Base-by-base conservation (phyloP, 2,113 vertebrate species). In the Myodes glareolus region DNA sequence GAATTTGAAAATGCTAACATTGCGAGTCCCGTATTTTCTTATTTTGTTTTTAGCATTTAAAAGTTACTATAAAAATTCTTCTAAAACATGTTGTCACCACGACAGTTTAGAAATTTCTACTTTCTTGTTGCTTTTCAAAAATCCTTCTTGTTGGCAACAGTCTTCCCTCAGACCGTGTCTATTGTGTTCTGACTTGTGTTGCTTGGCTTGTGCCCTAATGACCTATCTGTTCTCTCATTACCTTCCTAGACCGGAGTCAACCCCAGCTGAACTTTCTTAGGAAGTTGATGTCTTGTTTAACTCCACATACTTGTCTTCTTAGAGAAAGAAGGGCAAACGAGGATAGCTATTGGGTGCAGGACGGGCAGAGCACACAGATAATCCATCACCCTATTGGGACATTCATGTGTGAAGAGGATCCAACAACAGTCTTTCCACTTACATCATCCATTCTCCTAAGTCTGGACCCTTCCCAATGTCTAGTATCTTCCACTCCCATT, bases 201-300 rank as follows among this genome's bases (percentile, higher is more conserved):
- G 58, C 93, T 97, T 98, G 90, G 96, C 82, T 92, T 58, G 16
- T 0, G 5, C 58, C 88, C 86, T 97, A 97, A 97, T 80, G 92
- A 94, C 55, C 94, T 94, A 86, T 91, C 94, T 97, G 94, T 92
- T 96, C 82, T 90, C 91, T 95, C 89, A 76, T 94, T 92, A 94
- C 17, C 67, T 91, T 92, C 52, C n/a, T 11, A 96, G 82, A n/a
- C 77, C 58, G 1, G 1, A 94, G 86, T 89, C 89, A 91, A 94
- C 31, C 92, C 77, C 92, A 97, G 94, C 5, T 96, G 68, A 58
- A 97, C 93, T 96, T 97, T 97, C 92, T 97, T 96, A 96, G 73
- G 94, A 96, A 92, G 91, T 55, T 95, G 96, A 95, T 95, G 96
- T 87, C 92, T 97, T 96, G 80, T 98, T 96, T 97, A 97, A 96